phyloP scores from a whole-genome alignment of 2,888 invertebrate species.

The Eubasilissa splendida region DNA sequence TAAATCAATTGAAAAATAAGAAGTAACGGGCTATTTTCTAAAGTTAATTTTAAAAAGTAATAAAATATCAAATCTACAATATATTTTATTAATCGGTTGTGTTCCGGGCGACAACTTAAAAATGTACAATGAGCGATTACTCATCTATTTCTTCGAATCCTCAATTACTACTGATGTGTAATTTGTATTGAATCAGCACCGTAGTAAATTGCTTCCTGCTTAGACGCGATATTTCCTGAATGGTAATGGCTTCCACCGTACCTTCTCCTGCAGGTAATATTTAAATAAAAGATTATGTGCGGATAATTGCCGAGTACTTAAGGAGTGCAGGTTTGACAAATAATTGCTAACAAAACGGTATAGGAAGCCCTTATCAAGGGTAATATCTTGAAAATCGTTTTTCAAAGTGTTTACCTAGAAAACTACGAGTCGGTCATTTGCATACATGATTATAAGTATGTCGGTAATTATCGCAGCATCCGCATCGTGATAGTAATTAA shows the following conservation, averaged over 20 bases:
- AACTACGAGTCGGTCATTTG: too few relatives aligned
- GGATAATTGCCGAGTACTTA: not conserved
- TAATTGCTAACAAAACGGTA: slow-evolving; percentile 2
- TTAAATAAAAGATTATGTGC: not conserved
- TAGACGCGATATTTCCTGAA: slow-evolving; percentile 11
- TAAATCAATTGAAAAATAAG: too few relatives aligned
- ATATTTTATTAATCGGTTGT: not conserved
- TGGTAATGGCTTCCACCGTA: slow-evolving; percentile 1
- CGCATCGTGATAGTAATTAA: too few relatives aligned
- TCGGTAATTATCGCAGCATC: too few relatives aligned
- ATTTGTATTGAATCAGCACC: slow-evolving; percentile 14
- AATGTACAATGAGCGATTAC: slow-evolving; percentile 2
- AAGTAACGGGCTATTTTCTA: too few relatives aligned
- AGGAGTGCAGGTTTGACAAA: slow-evolving; percentile 14
- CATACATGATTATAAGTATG: too few relatives aligned
- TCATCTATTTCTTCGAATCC: slow-evolving; percentile 7
- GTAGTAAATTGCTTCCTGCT: slow-evolving; percentile 1
- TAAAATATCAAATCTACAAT: too few relatives aligned
- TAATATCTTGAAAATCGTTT: not conserved
- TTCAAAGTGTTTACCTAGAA: too few relatives aligned
- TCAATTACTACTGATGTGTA: slow-evolving; percentile 8
- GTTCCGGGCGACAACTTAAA: not conserved
- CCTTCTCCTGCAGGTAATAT: slow-evolving; percentile 17
- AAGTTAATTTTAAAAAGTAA: too few relatives aligned
- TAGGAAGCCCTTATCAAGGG: not conserved